Base-by-base conservation (phyloP, 2,797 vertebrate species). In the Sphenopsis melanotis region DNA sequence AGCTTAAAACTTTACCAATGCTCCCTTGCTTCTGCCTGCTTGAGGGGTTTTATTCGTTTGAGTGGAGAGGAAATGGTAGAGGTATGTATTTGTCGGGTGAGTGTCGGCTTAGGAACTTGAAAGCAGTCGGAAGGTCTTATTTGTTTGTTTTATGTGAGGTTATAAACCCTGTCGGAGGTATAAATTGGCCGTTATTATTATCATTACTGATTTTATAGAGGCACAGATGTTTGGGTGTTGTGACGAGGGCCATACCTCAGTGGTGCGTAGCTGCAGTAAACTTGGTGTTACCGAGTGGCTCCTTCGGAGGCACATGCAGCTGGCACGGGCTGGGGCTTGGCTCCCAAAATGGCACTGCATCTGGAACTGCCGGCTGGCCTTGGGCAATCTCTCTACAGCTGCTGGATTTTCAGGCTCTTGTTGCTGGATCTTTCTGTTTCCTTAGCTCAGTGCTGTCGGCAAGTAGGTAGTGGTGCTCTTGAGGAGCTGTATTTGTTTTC, bases 341-440 rank as follows among this genome's bases (percentile, higher is more conserved):
- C 57, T 90, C 77, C 83, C 66, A 30, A 23, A 79, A 55, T 39
- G 77, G 27, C 65, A 7, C 53, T 29, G 61, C 23, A 0, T 11
- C 34, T 44, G 11, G 14, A 16, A 4, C n/a, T 1, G 6, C 74
- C 0, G 0, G 3, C 22, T 21, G 69, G 13, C 76, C 53, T 10
- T 34, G 39, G 50, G 13, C 60, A 41, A 4, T 12, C 69, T n/a
- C 24, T n/a, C 50, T 34, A 10, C 65, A 55, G 32, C 5, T 11
- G 9, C 17, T 41, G 52, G 22, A 6, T 55, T 61, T 64, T 11
- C 10, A 60, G 21, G 44, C 46, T n/a, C 0, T 12, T 68, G 57
- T 42, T 68, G 60, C 27, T 42, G n/a, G 8, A 8, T 34, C n/a
- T 36, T 72, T 55, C 8, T 30, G 3, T 72, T 69, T 50, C 46